A percentile compares a stretch with the other conserved stretches of the same genome.
Evolutionary conservation across 2,113 vertebrate species (phyloP).

Genomic region (Triplophysa siluroides): DNA sequence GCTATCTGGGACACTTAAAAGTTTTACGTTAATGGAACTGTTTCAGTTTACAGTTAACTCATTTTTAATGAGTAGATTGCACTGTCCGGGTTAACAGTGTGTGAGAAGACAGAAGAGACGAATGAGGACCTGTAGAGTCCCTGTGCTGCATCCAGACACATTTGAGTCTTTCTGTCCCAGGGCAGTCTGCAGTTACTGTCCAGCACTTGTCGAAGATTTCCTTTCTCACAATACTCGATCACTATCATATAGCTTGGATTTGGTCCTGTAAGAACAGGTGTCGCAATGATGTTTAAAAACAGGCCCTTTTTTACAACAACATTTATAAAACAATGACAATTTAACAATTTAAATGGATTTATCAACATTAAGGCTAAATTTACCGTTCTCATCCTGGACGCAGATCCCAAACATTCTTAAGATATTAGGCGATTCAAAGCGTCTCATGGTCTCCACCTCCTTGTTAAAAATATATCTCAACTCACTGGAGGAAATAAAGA

Average conservation of each 20-base stretch:
- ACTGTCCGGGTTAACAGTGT: too few relatives aligned
- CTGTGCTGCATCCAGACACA: conserved; percentile 79
- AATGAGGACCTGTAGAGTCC: conserved; percentile 82
- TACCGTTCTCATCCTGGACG: conserved; percentile 76
- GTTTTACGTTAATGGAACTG: too few relatives aligned
- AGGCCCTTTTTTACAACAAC: too few relatives aligned
- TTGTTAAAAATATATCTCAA: conserved; percentile 75
- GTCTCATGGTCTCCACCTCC: conserved; percentile 82
- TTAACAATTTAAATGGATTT: too few relatives aligned
- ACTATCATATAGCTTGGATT: conserved; percentile 79
- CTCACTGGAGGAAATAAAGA: conserved; percentile 60
- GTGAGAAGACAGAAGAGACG: not conserved
- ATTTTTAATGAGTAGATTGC: too few relatives aligned
- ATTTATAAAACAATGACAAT: too few relatives aligned
- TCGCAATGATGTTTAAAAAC: too few relatives aligned
- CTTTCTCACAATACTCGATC: conserved; percentile 86
- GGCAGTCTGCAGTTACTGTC: conserved; percentile 64
- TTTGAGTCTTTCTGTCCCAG: conserved; percentile 70
- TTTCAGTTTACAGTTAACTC: too few relatives aligned
- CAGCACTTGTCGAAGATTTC: conserved; percentile 81
- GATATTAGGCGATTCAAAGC: conserved; percentile 86
- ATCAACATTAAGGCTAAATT: conserved; percentile 51
- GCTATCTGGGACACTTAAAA: too few relatives aligned
- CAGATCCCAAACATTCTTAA: conserved; percentile 89
- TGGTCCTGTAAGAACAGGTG: conserved; percentile 62